Conservation (phyloP, 2,797 vertebrate genomes). For the Rhynchonycteris naso region DNA sequence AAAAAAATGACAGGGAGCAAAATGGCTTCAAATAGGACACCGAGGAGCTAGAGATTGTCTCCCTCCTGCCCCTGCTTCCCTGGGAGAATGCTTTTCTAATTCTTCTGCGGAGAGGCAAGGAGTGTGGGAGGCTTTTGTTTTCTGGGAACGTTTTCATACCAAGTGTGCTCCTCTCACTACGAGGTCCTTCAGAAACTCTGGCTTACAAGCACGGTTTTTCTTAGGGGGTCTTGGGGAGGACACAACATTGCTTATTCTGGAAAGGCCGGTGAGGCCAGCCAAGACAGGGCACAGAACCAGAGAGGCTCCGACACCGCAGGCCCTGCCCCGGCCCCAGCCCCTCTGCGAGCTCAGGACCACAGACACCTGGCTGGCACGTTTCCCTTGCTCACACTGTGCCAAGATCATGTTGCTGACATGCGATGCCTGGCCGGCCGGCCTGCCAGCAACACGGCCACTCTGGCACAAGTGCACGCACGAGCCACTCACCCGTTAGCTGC, state of each 20-base stretch:
- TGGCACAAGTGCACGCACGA: neutral
- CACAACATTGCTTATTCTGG: neutral
- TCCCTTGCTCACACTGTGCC: neutral
- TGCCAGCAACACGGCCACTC: constrained; percentile 12
- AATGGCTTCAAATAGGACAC: neutral
- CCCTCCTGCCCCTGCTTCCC: too few species aligned
- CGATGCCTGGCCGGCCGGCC: neutral
- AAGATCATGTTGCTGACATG: constrained; percentile 69
- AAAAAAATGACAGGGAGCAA: neutral
- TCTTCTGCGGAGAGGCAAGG: neutral
- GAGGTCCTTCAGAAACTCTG: neutral
- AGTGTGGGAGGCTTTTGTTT: neutral
- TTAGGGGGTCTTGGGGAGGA: neutral
- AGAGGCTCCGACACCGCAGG: rapidly evolving
- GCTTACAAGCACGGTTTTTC: neutral
- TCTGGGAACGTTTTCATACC: neutral
- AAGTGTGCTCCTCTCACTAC: neutral
- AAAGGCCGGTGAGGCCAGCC: neutral
- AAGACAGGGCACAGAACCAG: neutral
- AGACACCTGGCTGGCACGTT: neutral
- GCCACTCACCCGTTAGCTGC: neutral
- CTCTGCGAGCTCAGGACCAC: neutral
- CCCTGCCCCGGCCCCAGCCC: neutral
- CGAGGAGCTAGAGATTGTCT: neutral
- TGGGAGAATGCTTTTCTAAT: neutral